Percentiles rank a stretch among this genome's conserved stretches.
Conservation (phyloP, 2,888 invertebrate species). For the Ormyrus pomaceus region DNA sequence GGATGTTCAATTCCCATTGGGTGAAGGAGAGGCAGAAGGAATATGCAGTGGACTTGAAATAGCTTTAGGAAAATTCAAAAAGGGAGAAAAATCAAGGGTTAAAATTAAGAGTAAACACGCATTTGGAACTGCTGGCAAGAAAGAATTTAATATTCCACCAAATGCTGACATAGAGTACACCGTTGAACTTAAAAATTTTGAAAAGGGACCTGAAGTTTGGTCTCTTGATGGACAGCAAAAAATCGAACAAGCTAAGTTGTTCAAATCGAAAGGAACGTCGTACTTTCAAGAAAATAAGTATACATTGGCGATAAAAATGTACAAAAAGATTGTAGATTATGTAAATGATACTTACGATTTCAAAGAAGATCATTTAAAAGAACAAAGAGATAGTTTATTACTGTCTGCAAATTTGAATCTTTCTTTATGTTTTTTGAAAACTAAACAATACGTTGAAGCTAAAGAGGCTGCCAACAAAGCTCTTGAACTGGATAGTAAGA, state of each 20-base stretch:
- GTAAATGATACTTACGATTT: constrained; percentile 75
- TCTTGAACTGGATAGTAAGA: constrained; percentile 84
- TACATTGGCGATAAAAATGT: constrained; percentile 89
- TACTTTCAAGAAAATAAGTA: constrained; percentile 91
- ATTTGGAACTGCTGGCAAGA: constrained; percentile 84
- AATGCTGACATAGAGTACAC: constrained; percentile 88
- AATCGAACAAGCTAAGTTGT: constrained; percentile 86
- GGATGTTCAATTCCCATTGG: constrained; percentile 88
- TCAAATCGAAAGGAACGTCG: constrained; percentile 93
- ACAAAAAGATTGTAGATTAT: constrained; percentile 84
- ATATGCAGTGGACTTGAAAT: constrained; percentile 89
- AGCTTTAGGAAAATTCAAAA: constrained; percentile 88
- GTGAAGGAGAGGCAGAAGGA: constrained; percentile 88
- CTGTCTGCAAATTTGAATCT: constrained; percentile 88
- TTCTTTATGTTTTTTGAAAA: constrained; percentile 88
- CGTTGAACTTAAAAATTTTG: constrained; percentile 89
- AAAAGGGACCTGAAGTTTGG: constrained; percentile 90
- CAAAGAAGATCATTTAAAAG: constrained; percentile 65
- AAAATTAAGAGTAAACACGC: constrained; percentile 87
- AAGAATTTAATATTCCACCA: constrained; percentile 85
- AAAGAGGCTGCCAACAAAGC: constrained; percentile 87
- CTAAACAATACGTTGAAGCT: constrained; percentile 83
- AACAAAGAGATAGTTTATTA: constrained; percentile 78
- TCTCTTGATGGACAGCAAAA: constrained; percentile 87
- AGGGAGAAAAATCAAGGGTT: constrained; percentile 86